Evolutionary conservation across 1,140 invertebrate species (phyloP), one percentile per base, ranked within the genome.

Genomic region (Orchestia grillus): DNA sequence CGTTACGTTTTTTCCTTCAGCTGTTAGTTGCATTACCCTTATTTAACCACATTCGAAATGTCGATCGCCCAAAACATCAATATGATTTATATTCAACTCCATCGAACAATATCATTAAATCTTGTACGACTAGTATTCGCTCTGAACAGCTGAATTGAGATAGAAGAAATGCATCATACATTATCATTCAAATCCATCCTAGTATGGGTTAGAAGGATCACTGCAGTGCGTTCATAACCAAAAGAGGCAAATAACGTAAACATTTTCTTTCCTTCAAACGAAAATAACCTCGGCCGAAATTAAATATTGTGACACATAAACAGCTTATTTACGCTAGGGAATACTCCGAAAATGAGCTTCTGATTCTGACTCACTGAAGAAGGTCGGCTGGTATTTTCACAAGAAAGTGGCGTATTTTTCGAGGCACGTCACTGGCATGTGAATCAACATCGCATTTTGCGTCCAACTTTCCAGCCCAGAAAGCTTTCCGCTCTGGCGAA

Each of bases 401-500:
- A 77, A 77, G 62, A 77, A 77, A 77, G 15, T 77, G 62, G 62
- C 62, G 36, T 77, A 36, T 77, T 77, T 77, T 77, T 77, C 62
- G 62, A 77, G 62, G 62, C 62, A 77, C 62, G 62, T 77, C 62
- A 77, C 62, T 19, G 62, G 62, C 62, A 77, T 77, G 62, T 77
- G 62, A 77, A 77, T 77, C 62, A 77, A 77, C 62, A 77, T 77
- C 62, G 62, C 62, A 77, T 77, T 77, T 77, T 77, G 62, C 62
- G 62, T 77, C 62, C 62, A 77, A 77, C 62, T 77, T 77, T 77
- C 62, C 62, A 28, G 28, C 62, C 62, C 62, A 77, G 62, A 77
- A 77, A 77, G 62, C 62, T 77, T 77, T 77, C 62, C 62, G 62
- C 62, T 77, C 62, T 77, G 62, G 11, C 62, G 62, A 77, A 77